Evolutionary conservation across 2,797 vertebrate species (phyloP), one percentile per base, ranked within the genome.

Genomic region (Pyrocephalus nanus): DNA sequence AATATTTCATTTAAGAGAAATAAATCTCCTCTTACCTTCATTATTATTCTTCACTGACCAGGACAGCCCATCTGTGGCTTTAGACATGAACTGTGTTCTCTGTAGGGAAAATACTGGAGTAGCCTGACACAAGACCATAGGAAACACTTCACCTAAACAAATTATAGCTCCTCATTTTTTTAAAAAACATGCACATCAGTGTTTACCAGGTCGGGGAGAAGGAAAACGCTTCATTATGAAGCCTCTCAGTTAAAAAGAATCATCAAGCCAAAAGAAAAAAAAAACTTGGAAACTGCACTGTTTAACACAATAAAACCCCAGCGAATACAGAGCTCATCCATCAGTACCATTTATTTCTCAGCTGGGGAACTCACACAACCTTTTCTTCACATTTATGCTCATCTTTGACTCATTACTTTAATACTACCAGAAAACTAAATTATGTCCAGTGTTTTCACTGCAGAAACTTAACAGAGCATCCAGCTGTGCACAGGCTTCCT

Each of bases 371-470:
- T 66, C 45, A 47, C 69, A 85, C 42, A 72, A 77, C 15, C 43
- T 95, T 92, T 91, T 76, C 79, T 80, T 76, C 75, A 82, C 4
- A 6, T 83, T 93, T 86, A 71, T 85, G 50, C 42, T 92, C 62
- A 76, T 94, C 86, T 75, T 92, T 85, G 54, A 90, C 90, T 94
- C 76, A 92, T 91, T 96, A 91, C 72, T 95, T 94, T 91, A 96
- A 94, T 83, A 77, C 51, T 81, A 72, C 86, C 65, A 86, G 64
- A 91, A 90, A 94, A 85, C 55, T 90, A 87, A 95, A 92, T 77
- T 89, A 88, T 43, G 61, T 70, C 60, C 89, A 75, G 40, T 4
- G 2, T 73, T 93, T 94, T 72, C 60, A 73, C 57, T 86, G 81
- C 82, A 90, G 77, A 77, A 86, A 90, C 23, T 71, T 82, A 78